Evolutionary conservation across 2,888 invertebrate species (phyloP).

Genomic region (Coleophora deauratella): DNA sequence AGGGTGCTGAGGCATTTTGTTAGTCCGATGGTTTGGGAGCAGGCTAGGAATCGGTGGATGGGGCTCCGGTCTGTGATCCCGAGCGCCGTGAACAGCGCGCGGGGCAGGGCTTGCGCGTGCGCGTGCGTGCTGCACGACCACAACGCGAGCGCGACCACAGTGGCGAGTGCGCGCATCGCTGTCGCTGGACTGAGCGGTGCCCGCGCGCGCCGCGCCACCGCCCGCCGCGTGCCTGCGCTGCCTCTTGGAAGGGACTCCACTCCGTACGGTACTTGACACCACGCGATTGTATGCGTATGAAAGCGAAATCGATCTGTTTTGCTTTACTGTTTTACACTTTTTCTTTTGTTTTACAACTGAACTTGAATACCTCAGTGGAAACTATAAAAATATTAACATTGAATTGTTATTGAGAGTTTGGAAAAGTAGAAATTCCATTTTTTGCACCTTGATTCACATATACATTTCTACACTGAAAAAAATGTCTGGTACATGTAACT

Average conservation of each 20-base stretch:
- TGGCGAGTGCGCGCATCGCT: slow-evolving; percentile 65
- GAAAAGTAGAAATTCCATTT: too few species aligned
- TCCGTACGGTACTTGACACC: slow-evolving; percentile 4
- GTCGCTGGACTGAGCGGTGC: slow-evolving; percentile 44
- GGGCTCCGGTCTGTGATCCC: slow-evolving; percentile 22
- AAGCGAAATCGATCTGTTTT: not conserved
- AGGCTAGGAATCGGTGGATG: slow-evolving; percentile 30
- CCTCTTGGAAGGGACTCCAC: slow-evolving; percentile 33
- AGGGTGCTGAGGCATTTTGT: slow-evolving; percentile 73
- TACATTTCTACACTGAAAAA: too few species aligned
- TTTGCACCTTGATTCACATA: too few species aligned
- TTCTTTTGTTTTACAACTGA: too few species aligned
- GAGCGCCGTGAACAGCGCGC: slow-evolving; percentile 21
- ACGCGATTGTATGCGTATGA: not conserved
- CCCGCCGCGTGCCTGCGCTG: slow-evolving; percentile 19
- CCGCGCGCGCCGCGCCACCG: slow-evolving; percentile 18
- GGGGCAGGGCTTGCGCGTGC: slow-evolving; percentile 16
- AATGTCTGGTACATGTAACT: too few species aligned
- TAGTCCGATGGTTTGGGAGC: slow-evolving; percentile 48
- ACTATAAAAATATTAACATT: too few species aligned
- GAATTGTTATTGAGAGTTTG: too few species aligned
- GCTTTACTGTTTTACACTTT: too few species aligned
- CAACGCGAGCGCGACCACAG: slow-evolving; percentile 32
- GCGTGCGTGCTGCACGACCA: slow-evolving; percentile 25
- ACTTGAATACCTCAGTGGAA: too few species aligned